Evolutionary conservation across 2,888 invertebrate genomes (phyloP).

Genomic region (Ophraella communa): DNA sequence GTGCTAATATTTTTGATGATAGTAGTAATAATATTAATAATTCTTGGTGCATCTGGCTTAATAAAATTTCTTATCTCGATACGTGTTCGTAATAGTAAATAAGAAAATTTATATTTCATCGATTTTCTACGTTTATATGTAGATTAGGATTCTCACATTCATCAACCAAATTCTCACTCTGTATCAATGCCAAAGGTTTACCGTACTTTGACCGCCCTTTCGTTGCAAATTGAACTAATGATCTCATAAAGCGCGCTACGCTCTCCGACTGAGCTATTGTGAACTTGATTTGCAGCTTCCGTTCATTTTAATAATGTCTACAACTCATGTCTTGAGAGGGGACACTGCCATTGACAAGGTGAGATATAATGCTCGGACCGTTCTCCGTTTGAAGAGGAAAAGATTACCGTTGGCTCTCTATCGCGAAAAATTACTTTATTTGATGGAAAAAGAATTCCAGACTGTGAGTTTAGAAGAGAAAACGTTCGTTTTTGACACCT

Average conservation of each 20-base stretch:
- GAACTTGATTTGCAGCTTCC: conserved; percentile 46
- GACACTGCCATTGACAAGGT: conserved; percentile 35
- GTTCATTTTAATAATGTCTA: conserved; percentile 39
- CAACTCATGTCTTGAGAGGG: conserved; percentile 37
- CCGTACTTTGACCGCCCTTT: conserved; percentile 50
- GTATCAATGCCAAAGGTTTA: conserved; percentile 17
- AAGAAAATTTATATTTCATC: background rate
- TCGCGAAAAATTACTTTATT: conserved; percentile 21
- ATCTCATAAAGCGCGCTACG: conserved; percentile 47
- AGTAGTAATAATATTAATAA: too few relatives aligned
- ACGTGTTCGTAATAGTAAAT: background rate
- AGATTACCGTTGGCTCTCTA: conserved; percentile 14
- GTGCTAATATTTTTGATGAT: too few relatives aligned
- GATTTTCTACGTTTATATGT: background rate
- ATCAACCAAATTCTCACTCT: conserved; percentile 12
- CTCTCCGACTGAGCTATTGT: conserved; percentile 35
- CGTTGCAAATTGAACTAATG: conserved; percentile 57
- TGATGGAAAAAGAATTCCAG: background rate
- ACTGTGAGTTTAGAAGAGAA: background rate
- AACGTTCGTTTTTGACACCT: conserved; percentile 1
- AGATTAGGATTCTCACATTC: background rate
- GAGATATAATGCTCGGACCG: conserved; percentile 31
- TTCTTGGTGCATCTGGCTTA: too few relatives aligned
- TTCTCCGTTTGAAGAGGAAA: conserved; percentile 22
- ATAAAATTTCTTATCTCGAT: background rate